Evolutionary conservation across 1,140 invertebrate genomes (phyloP).

Genomic region (Trichoplusia ni): DNA sequence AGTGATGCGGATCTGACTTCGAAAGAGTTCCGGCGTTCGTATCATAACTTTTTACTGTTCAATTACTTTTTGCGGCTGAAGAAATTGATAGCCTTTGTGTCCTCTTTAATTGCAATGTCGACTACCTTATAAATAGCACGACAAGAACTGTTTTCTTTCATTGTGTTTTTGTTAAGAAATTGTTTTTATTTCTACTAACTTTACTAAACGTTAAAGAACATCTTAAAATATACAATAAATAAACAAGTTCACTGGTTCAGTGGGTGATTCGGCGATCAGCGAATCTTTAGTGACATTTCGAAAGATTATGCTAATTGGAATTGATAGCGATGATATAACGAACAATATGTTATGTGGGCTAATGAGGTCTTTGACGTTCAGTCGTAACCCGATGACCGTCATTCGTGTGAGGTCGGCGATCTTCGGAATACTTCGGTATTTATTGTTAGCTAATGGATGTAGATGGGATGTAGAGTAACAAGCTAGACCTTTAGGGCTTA

Average conservation of each 20-base stretch:
- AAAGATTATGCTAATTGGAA: conserved; percentile 39
- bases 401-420: conserved; percentile 10
- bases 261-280: conserved; percentile 16
- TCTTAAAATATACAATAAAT: background rate
- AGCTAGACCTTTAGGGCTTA: too few relatives aligned
- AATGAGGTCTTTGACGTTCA: conserved; percentile 30
- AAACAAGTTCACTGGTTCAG: conserved; percentile 20
- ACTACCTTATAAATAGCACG: too few relatives aligned
- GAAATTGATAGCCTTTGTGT: too few relatives aligned
- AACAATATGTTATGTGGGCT: conserved; percentile 33
- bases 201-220: background rate
- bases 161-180: too few relatives aligned
- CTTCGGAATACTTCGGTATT: conserved; percentile 4
- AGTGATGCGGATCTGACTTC: too few relatives aligned
- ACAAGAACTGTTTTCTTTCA: too few relatives aligned
- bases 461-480: too few relatives aligned
- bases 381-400: conserved; percentile 32
- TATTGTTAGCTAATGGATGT: too few relatives aligned
- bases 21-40: too few relatives aligned
- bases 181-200: background rate
- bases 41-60: too few relatives aligned
- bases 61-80: too few relatives aligned
- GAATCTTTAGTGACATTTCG: conserved; percentile 26
- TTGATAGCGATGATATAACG: conserved; percentile 40
- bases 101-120: too few relatives aligned